These are phyloP conservation scores for Homarus americanus DNA, from an alignment of 1,140 invertebrate genomes.

Conservation along the genomic window DNA sequence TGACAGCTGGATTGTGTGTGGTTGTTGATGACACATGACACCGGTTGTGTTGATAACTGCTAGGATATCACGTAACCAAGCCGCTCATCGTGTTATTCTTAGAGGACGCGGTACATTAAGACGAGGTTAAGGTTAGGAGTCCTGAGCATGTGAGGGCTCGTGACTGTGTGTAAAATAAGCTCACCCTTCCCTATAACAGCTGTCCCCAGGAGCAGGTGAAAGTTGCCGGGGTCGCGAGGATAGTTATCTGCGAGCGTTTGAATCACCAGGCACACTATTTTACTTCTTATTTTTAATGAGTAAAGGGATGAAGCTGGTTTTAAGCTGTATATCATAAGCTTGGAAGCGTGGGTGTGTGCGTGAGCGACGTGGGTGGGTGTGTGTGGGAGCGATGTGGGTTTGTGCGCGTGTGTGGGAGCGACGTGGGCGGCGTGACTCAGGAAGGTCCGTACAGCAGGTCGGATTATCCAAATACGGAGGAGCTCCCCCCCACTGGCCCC, in stretches of 20 bases:
- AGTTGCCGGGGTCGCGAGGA: neutral
- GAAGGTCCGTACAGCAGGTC: constrained; percentile 32
- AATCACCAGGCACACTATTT: constrained; percentile 36
- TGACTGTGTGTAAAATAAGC: too few species aligned
- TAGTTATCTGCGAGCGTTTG: constrained; percentile 42
- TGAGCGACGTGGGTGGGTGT: neutral
- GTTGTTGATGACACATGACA: neutral
- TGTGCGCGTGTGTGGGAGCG: constrained; percentile 28
- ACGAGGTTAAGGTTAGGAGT: too few species aligned
- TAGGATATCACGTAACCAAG: neutral
- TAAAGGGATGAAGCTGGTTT: neutral
- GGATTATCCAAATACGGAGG: constrained; percentile 24
- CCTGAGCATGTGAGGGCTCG: too few species aligned
- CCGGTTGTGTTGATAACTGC: neutral
- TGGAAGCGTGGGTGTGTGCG: neutral
- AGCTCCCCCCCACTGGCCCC: neutral
- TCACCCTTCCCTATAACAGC: too few species aligned
- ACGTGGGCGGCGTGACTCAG: constrained; percentile 45
- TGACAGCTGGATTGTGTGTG: neutral
- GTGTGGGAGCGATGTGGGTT: neutral
- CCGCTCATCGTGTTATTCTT: too few species aligned
- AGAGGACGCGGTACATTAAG: too few species aligned
- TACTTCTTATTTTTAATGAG: neutral
- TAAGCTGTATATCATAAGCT: neutral
- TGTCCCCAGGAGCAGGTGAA: too few species aligned